Evolutionary conservation across 2,113 vertebrate species (phyloP).

Genomic region (Caranx melampygus): DNA sequence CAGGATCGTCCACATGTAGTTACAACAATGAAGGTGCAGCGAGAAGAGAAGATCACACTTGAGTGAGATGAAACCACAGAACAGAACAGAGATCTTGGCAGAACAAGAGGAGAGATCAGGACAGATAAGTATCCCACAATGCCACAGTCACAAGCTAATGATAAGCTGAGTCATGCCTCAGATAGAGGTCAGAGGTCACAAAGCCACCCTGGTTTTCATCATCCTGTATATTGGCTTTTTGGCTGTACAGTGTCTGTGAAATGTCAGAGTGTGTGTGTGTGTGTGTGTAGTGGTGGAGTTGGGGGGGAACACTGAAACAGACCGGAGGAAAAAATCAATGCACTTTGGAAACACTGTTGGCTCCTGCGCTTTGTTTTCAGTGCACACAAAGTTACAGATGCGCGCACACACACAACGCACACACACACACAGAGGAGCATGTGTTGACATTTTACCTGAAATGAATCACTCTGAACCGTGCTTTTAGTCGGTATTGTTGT

Average conservation of each 20-base stretch:
- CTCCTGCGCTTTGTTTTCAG: slow-evolving; percentile 64
- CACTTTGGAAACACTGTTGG: slow-evolving; percentile 64
- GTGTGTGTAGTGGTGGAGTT: too few species aligned
- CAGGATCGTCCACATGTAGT: neutral
- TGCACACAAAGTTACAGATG: neutral
- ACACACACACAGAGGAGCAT: neutral
- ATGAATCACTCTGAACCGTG: slow-evolving; percentile 45
- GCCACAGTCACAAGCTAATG: slow-evolving; percentile 55
- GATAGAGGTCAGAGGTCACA: slow-evolving; percentile 73
- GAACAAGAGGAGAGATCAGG: slow-evolving; percentile 7
- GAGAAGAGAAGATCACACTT: neutral
- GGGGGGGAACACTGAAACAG: slow-evolving; percentile 33
- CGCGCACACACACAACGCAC: neutral
- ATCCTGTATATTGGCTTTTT: slow-evolving; percentile 62
- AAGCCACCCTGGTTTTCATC: slow-evolving; percentile 71
- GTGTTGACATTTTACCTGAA: slow-evolving; percentile 69
- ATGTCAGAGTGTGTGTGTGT: slow-evolving; percentile 60
- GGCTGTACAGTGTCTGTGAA: slow-evolving; percentile 68
- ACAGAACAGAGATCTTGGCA: neutral
- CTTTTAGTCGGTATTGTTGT: slow-evolving; percentile 32
- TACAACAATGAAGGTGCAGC: neutral
- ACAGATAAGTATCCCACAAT: slow-evolving; percentile 26
- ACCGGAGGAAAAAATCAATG: slow-evolving; percentile 80
- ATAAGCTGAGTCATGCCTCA: slow-evolving; percentile 69
- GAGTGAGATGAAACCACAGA: neutral